Evolutionary conservation across 1,140 invertebrate species (phyloP), one percentile per base, ranked within the genome.

Genomic region (Drosophila punjabiensis): DNA sequence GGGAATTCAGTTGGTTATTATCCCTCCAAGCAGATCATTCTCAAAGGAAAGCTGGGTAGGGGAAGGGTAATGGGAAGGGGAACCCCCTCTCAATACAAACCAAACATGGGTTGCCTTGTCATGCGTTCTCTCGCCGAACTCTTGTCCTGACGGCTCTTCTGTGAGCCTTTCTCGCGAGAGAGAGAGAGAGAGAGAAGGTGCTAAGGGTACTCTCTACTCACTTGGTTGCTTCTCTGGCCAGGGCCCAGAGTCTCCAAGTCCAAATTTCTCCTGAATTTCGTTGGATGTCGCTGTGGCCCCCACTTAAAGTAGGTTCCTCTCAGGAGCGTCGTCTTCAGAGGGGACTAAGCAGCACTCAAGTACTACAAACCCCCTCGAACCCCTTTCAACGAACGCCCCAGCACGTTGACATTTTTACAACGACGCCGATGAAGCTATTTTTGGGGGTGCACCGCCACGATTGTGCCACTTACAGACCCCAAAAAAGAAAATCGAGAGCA

Each of bases 371-470:
- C 32, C 28, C 16, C 6, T 14, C 10, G 43, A 28, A n/a, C 33
- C 63, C 33, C 20, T 6, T 7, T 14, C 7, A 6, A 35, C 16
- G 16, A 32, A 33, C n/a, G 67, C 64, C 67, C 47, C 64, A 55
- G 55, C 7, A 30, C 13, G 47, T 3, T 70, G 64, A 33, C 67
- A 71, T 73, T 53, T 39, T 33, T 61, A n/a, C 33, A 30, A 20
- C 16, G 67, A 14, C 43, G 14, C 32, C 8, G 52, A 56, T 41
- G 14, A 24, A 48, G 70, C 81, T 82, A 82, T 84, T 84, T 82
- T 83, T 63, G 32, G 76, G 47, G 47, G 16, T 55, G 55, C 59
- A 39, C 4, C 30, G 30, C 79, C 18, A 5, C 58, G 56, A 77
- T 67, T 77, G 75, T 56, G 50, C 82, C 64, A 82, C 76, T 52